Conservation (phyloP, 2,888 invertebrate genomes). For the Villa cingulata region DNA sequence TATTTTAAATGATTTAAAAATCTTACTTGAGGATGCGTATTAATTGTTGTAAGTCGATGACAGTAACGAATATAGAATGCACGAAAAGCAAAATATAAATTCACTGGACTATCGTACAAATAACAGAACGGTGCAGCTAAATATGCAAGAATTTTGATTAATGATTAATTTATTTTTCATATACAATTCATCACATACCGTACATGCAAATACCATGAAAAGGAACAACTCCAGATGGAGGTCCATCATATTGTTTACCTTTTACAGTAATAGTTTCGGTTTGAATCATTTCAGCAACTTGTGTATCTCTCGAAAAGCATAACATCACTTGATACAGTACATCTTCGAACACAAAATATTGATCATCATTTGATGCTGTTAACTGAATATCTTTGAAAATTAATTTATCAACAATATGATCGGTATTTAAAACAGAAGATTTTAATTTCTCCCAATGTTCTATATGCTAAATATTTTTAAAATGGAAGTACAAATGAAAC, state of each 20-base stretch:
- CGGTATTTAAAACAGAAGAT: conserved; percentile 68
- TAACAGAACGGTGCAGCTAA: conserved; percentile 91
- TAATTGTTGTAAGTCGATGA: conserved; percentile 82
- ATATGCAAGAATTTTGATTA: conserved; percentile 19
- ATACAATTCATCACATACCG: conserved; percentile 43
- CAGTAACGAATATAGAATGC: conserved; percentile 86
- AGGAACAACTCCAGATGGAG: conserved; percentile 89
- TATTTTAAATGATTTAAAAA: no score
- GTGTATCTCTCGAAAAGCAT: conserved; percentile 81
- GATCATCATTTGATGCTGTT: conserved; percentile 94
- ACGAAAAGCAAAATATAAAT: conserved; percentile 78
- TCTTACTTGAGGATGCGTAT: conserved; percentile 68
- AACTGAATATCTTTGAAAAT: conserved; percentile 92
- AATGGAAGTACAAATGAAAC: conserved; percentile 2
- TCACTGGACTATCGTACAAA: conserved; percentile 74
- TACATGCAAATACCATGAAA: conserved; percentile 98
- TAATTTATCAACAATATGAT: conserved; percentile 84
- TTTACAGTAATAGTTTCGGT: conserved; percentile 34
- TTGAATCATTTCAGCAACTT: conserved; percentile 59
- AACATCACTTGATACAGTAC: conserved; percentile 84
- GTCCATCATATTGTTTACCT: conserved; percentile 39
- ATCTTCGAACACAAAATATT: conserved; percentile 96
- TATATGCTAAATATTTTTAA: conserved; percentile 52
- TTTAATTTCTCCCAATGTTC: conserved; percentile 70
- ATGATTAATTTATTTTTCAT: no score